A percentile compares a stretch with the other conserved stretches of the same genome.
Conservation (phyloP, 2,113 vertebrate genomes). For the Paedocypris sp. region DNA sequence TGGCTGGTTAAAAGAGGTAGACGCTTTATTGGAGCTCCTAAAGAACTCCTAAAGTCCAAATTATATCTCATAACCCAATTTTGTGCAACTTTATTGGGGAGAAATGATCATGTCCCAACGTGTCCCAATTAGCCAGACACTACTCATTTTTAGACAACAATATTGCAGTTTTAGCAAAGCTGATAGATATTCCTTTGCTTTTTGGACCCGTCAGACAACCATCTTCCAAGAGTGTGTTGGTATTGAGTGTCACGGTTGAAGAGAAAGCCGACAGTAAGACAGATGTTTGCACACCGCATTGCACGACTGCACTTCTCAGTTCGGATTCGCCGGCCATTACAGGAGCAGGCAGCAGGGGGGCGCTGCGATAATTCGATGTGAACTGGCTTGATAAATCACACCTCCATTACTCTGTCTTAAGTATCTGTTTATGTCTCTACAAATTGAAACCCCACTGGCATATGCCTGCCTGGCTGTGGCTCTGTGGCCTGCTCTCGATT, state of each 20-base stretch:
- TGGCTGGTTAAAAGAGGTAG: too few relatives aligned
- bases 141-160: too few relatives aligned
- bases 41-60: too few relatives aligned
- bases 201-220: not conserved
- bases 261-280: conserved; percentile 71
- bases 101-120: too few relatives aligned
- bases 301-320: conserved; percentile 45
- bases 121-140: too few relatives aligned
- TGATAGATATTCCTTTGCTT: not conserved
- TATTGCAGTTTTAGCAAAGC: too few relatives aligned
- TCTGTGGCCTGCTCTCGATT: conserved; percentile 77
- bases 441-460: conserved; percentile 99
- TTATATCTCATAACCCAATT: too few relatives aligned
- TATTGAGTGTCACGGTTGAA: conserved; percentile 59
- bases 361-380: conserved; percentile 96
- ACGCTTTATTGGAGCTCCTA: too few relatives aligned
- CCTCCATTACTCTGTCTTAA: conserved; percentile 89
- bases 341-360: conserved; percentile 80
- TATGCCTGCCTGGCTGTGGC: conserved; percentile 61
- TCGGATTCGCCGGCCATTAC: conserved; percentile 65
- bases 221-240: conserved; percentile 46
- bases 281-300: conserved; percentile 56
- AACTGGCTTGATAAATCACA: conserved; percentile 96
- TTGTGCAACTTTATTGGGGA: too few relatives aligned
- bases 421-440: conserved; percentile 99